Percentiles rank a stretch among this genome's conserved stretches.
phyloP scores from a whole-genome alignment of 2,888 invertebrate genomes.

The Thymelicus lineola region DNA sequence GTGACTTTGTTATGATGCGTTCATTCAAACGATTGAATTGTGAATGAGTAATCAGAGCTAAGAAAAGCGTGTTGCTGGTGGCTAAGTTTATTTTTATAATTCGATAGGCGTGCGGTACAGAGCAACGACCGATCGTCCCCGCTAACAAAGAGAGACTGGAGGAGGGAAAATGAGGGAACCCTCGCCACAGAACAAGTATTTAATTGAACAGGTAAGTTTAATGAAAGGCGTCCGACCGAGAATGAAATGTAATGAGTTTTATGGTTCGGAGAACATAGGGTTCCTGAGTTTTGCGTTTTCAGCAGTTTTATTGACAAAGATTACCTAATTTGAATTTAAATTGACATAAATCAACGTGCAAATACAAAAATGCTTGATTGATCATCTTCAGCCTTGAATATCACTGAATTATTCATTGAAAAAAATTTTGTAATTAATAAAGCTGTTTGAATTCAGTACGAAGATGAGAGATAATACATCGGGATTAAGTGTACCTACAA shows the following conservation, averaged over 20 bases:
- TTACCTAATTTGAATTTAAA: background rate
- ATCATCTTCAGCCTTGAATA: no score
- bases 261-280: conserved; percentile 21
- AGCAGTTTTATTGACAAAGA: conserved; percentile 1
- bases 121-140: conserved; percentile 69
- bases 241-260: conserved; percentile 25
- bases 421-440: no score
- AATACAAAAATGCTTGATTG: no score
- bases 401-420: no score
- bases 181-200: conserved; percentile 70
- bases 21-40: background rate
- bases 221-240: conserved; percentile 20
- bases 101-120: conserved; percentile 58
- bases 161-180: conserved; percentile 61
- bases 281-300: conserved; percentile 3
- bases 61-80: conserved; percentile 38
- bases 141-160: conserved; percentile 75
- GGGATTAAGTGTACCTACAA: no score
- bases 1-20: background rate
- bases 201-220: conserved; percentile 35
- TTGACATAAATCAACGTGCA: no score
- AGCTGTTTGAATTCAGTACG: no score
- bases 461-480: no score
- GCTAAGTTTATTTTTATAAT: conserved; percentile 65
- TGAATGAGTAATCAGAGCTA: conserved; percentile 4